A percentile compares a stretch with the other conserved stretches of the same genome.
Evolutionary conservation across 2,113 vertebrate genomes (phyloP).

Genomic region (Austrofundulus limnaeus): DNA sequence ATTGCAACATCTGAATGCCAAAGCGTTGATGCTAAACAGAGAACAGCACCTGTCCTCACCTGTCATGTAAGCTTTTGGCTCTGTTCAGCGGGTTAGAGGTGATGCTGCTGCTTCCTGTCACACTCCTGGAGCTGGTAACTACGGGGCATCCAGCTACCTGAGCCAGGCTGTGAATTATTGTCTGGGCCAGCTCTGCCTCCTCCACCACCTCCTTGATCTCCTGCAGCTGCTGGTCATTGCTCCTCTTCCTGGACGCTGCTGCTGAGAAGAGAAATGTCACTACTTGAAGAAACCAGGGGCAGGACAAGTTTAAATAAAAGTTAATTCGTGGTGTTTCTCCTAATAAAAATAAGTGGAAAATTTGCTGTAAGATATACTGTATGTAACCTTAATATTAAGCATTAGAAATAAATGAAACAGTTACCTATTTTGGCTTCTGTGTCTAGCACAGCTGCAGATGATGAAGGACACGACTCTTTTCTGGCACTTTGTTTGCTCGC

Average conservation of each 20-base stretch:
- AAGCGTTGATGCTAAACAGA: neutral
- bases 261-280: slow-evolving; percentile 24
- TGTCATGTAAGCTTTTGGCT: slow-evolving; percentile 83
- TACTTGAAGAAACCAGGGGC: slow-evolving; percentile 3
- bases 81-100: slow-evolving; percentile 75
- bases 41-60: slow-evolving; percentile 70
- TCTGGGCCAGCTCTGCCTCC: slow-evolving; percentile 76
- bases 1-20: neutral
- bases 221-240: slow-evolving; percentile 80
- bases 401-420: neutral
- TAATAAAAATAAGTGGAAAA: neutral
- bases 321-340: neutral
- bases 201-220: slow-evolving; percentile 84
- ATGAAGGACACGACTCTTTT: slow-evolving; percentile 55
- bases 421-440: slow-evolving; percentile 49
- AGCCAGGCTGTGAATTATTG: slow-evolving; percentile 79
- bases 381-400: neutral
- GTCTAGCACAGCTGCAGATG: slow-evolving; percentile 29
- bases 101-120: slow-evolving; percentile 82
- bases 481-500: slow-evolving; percentile 67
- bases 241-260: slow-evolving; percentile 67
- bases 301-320: neutral
- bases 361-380: neutral
- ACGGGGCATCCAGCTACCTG: slow-evolving; percentile 72
- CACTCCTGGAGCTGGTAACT: slow-evolving; percentile 82